A percentile compares a stretch with the other conserved stretches of the same genome.
phyloP scores from a whole-genome alignment of 2,888 invertebrate genomes.

The Aphodius sticticus region DNA sequence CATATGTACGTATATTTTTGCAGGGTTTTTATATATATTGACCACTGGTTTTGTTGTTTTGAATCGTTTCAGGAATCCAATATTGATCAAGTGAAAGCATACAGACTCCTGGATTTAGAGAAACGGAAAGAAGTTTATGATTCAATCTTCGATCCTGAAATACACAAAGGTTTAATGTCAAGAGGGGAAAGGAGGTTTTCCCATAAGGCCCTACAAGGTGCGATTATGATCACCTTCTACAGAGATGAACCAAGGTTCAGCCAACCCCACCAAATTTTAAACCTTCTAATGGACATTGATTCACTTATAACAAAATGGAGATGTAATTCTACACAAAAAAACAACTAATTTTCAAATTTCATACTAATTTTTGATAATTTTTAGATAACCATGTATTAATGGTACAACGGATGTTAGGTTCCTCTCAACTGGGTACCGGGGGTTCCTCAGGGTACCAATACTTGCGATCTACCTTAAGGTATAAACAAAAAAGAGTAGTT shows the following conservation, averaged over 20 bases:
- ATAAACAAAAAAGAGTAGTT: constrained; percentile 41
- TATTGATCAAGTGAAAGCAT: constrained; percentile 61
- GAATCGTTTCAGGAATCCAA: constrained; percentile 46
- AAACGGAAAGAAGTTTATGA: constrained; percentile 86
- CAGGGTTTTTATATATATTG: constrained; percentile 6
- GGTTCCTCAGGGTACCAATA: constrained; percentile 99
- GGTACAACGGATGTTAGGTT: constrained; percentile 99
- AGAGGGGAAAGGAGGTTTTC: constrained; percentile 90
- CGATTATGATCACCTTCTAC: constrained; percentile 97
- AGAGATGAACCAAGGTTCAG: constrained; percentile 97
- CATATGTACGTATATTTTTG: constrained; percentile 62
- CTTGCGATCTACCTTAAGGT: constrained; percentile 95
- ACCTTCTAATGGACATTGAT: constrained; percentile 96
- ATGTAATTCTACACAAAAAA: constrained; percentile 71
- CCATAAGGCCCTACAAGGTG: constrained; percentile 93
- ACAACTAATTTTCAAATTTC: not conserved
- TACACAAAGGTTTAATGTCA: constrained; percentile 83
- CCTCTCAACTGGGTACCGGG: constrained; percentile 94
- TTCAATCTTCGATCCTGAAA: constrained; percentile 85
- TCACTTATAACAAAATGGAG: constrained; percentile 99
- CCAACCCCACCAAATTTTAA: constrained; percentile 95
- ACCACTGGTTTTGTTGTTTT: not conserved
- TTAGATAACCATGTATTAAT: constrained; percentile 89
- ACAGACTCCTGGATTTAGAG: constrained; percentile 76
- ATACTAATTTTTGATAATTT: constrained; percentile 10